phyloP scores from a whole-genome alignment of 2,888 invertebrate genomes.

The Labia minor region DNA sequence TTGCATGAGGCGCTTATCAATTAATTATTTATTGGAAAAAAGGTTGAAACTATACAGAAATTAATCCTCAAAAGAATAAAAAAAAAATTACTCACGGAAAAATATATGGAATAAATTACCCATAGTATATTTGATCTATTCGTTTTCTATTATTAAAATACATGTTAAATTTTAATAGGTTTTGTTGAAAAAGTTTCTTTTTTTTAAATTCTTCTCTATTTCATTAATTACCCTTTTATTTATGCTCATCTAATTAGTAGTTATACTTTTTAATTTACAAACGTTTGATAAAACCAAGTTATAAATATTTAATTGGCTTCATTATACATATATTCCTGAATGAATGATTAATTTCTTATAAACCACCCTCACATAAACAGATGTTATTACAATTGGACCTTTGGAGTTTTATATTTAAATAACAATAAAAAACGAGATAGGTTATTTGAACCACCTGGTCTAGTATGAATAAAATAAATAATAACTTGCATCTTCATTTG shows the following conservation, averaged over 20 bases:
- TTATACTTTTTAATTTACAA: background rate
- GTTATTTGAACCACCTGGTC: background rate
- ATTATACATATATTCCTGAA: background rate
- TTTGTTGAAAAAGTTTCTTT: no score
- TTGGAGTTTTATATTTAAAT: background rate
- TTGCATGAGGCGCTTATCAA: no score
- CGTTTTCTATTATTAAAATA: no score
- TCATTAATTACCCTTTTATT: no score
- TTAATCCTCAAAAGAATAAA: no score
- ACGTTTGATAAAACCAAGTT: background rate
- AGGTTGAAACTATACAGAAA: no score
- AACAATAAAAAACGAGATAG: background rate
- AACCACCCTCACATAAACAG: background rate
- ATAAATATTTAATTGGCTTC: background rate
- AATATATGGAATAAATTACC: no score
- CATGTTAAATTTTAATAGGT: no score
- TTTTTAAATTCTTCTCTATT: no score
- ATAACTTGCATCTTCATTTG: background rate
- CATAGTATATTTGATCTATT: no score
- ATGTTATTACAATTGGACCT: background rate
- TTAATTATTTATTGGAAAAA: no score
- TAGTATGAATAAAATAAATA: background rate
- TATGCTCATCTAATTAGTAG: background rate
- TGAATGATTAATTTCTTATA: background rate
- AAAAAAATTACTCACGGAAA: no score